Conservation (phyloP, 2,888 invertebrate genomes). For the Thera obeliscata region DNA sequence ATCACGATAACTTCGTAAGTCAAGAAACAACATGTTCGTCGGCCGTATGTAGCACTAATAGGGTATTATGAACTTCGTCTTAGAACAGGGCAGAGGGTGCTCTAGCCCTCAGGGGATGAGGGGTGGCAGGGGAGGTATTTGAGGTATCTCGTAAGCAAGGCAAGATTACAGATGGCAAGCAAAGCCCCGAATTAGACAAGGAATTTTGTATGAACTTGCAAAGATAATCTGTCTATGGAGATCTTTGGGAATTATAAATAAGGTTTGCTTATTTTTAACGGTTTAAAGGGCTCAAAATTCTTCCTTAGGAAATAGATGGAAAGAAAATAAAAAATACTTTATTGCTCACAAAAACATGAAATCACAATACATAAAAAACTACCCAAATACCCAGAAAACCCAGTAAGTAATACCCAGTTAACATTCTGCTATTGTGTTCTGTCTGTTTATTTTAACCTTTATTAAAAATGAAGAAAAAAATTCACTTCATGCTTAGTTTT, state of each 20-base stretch:
- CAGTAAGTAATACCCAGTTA: too few relatives aligned
- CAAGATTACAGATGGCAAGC: constrained; percentile 83
- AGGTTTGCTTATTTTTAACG: constrained; percentile 61
- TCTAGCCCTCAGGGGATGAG: constrained; percentile 46
- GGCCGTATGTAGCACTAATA: constrained; percentile 74
- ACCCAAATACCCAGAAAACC: too few relatives aligned
- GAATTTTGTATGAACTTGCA: constrained; percentile 81
- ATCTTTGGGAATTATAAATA: constrained; percentile 78
- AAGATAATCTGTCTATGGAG: constrained; percentile 69
- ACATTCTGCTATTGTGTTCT: too few relatives aligned
- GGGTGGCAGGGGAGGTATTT: constrained; percentile 57
- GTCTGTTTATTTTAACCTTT: too few relatives aligned
- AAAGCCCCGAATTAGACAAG: constrained; percentile 82
- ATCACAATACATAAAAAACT: too few relatives aligned
- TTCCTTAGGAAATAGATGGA: too few relatives aligned
- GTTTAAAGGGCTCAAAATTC: not conserved
- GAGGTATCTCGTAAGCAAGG: constrained; percentile 70
- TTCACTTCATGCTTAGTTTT: too few relatives aligned
- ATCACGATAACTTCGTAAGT: constrained; percentile 47
- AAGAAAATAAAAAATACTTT: too few relatives aligned
- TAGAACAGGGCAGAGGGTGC: constrained; percentile 68
- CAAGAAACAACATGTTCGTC: constrained; percentile 62
- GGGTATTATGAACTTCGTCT: constrained; percentile 81
- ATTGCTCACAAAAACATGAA: too few relatives aligned
- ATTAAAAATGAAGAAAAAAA: too few relatives aligned